Conservation (phyloP, 2,888 invertebrate species). For the Polydrusus tereticollis region DNA sequence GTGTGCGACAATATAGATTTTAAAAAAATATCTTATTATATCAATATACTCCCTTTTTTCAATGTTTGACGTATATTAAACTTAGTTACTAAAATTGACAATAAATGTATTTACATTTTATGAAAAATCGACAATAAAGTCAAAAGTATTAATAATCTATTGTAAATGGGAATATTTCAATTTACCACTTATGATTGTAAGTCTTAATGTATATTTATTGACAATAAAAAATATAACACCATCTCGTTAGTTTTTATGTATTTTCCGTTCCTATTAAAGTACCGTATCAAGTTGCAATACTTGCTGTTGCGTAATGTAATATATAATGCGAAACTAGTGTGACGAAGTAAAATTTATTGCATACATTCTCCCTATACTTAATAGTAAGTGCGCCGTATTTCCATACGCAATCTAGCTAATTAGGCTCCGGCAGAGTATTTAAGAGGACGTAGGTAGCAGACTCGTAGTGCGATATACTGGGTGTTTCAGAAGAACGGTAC, state of each 20-base stretch:
- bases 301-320: no score
- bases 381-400: no score
- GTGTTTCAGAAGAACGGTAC: no score
- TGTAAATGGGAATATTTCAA: conserved; percentile 5
- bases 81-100: conserved; percentile 34
- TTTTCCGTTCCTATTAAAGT: no score
- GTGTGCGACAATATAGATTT: conserved; percentile 28
- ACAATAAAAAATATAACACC: conserved; percentile 28
- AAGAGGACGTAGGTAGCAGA: no score
- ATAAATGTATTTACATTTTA: conserved; percentile 31
- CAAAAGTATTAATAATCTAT: conserved; percentile 10
- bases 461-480: no score
- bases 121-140: conserved; percentile 29
- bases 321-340: no score
- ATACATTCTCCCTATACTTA: no score
- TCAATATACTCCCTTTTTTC: neutral
- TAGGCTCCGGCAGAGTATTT: no score
- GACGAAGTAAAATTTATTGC: no score
- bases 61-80: conserved; percentile 23
- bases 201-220: conserved; percentile 26
- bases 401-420: no score
- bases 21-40: neutral
- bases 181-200: conserved; percentile 1
- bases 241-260: neutral
- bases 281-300: no score